Conservation (phyloP, 2,888 invertebrate species). For the Sinohyriopsis cumingii region DNA sequence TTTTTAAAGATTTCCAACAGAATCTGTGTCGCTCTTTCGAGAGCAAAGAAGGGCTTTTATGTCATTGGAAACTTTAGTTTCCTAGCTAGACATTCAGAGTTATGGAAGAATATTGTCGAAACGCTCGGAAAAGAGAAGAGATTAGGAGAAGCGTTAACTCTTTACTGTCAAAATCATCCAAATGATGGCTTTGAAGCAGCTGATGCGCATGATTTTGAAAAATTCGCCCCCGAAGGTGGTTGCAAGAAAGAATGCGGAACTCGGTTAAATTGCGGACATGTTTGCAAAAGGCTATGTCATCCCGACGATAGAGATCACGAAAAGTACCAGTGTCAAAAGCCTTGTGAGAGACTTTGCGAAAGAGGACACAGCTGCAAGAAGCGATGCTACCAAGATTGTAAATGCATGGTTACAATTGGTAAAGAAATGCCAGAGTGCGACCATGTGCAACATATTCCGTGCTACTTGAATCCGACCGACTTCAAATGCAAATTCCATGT, state of each 20-base stretch:
- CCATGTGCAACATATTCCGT: conserved; percentile 22
- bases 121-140: conserved; percentile 14
- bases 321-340: background rate
- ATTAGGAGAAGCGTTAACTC: conserved; percentile 27
- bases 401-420: no score
- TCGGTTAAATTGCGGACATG: conserved; percentile 45
- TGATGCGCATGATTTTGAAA: conserved; percentile 34
- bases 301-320: conserved; percentile 21
- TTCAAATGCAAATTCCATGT: background rate
- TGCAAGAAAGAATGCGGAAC: conserved; percentile 44
- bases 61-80: conserved; percentile 64
- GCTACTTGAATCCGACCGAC: conserved; percentile 15
- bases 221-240: conserved; percentile 42
- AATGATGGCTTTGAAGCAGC: conserved; percentile 19
- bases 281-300: conserved; percentile 28
- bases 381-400: conserved; percentile 59
- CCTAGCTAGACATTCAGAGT: conserved; percentile 17
- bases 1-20: conserved; percentile 60
- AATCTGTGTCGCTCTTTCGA: conserved; percentile 68
- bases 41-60: conserved; percentile 68
- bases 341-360: conserved; percentile 22
- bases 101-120: conserved; percentile 40
- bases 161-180: conserved; percentile 60
- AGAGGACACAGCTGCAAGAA: no score
- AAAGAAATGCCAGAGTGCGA: conserved; percentile 1